Percentiles rank a stretch among this genome's conserved stretches.
phyloP scores from a whole-genome alignment of 2,888 invertebrate genomes.

The Leptopilina syphax region DNA sequence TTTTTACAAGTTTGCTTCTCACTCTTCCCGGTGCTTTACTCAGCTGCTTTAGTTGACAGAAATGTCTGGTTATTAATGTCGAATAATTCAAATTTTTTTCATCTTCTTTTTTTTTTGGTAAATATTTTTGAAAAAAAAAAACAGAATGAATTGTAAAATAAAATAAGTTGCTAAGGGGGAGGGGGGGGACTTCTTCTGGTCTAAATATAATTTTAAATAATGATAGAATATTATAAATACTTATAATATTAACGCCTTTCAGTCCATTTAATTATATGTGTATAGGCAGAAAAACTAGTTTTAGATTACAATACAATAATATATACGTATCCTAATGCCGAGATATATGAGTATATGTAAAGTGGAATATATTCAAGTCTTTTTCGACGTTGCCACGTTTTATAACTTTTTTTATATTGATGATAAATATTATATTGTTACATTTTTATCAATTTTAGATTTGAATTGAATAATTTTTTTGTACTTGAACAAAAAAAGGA shows the following conservation, averaged over 20 bases:
- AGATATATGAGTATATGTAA: neutral
- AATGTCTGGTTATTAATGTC: slow-evolving; percentile 6
- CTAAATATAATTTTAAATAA: neutral
- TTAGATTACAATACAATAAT: slow-evolving; percentile 14
- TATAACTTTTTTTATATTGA: neutral
- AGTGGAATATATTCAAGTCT: slow-evolving; percentile 1
- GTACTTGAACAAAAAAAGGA: too few relatives aligned
- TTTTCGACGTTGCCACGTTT: slow-evolving; percentile 9
- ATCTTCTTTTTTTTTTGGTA: neutral
- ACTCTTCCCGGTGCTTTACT: neutral
- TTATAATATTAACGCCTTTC: slow-evolving; percentile 8
- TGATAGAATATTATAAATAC: neutral
- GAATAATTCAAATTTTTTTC: neutral
- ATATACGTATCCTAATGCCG: neutral
- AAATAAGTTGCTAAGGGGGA: neutral
- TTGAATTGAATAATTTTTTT: too few relatives aligned
- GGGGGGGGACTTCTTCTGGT: neutral
- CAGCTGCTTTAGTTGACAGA: slow-evolving; percentile 11
- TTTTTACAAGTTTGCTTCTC: slow-evolving; percentile 14
- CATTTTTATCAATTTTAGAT: too few relatives aligned
- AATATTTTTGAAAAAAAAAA: neutral
- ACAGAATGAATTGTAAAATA: too few relatives aligned
- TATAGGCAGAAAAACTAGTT: slow-evolving; percentile 14
- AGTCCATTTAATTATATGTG: neutral
- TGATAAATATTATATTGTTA: too few relatives aligned